These are phyloP conservation scores for Himalopsyche kuldschensis DNA, from an alignment of 2,888 invertebrate genomes.

Conservation along the genomic window DNA sequence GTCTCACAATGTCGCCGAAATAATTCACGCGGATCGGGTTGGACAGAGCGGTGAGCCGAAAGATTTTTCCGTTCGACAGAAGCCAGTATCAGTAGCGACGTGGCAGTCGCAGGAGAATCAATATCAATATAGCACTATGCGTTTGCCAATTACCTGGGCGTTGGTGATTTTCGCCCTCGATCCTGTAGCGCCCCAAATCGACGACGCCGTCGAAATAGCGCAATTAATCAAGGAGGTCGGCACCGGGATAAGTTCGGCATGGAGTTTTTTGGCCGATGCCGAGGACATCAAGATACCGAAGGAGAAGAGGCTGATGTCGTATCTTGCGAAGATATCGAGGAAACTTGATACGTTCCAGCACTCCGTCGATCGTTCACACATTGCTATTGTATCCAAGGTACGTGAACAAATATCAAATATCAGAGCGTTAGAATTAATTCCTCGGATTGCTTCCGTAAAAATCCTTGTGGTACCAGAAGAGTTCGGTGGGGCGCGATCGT, in stretches of 20 bases:
- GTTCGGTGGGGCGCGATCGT: no score
- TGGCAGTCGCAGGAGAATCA: neutral
- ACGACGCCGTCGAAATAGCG: slow-evolving; percentile 64
- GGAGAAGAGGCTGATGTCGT: slow-evolving; percentile 62
- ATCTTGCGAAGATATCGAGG: slow-evolving; percentile 52
- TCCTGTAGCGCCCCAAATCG: slow-evolving; percentile 52
- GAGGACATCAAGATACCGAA: slow-evolving; percentile 64
- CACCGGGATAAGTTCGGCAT: slow-evolving; percentile 62
- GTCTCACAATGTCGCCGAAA: neutral
- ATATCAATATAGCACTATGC: neutral
- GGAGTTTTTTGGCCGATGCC: slow-evolving; percentile 62
- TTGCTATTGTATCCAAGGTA: neutral
- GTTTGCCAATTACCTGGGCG: neutral
- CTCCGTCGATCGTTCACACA: neutral
- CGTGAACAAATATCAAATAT: no score
- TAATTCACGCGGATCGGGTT: no score
- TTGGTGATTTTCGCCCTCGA: slow-evolving; percentile 42
- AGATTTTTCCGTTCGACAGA: neutral
- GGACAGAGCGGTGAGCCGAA: neutral
- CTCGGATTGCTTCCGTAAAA: no score
- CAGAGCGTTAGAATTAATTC: no score
- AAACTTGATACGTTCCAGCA: slow-evolving; percentile 42
- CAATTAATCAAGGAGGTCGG: slow-evolving; percentile 63
- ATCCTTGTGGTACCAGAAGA: no score
- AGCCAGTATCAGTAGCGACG: neutral